phyloP scores from a whole-genome alignment of 2,888 invertebrate species.

The Orthosia incerta region DNA sequence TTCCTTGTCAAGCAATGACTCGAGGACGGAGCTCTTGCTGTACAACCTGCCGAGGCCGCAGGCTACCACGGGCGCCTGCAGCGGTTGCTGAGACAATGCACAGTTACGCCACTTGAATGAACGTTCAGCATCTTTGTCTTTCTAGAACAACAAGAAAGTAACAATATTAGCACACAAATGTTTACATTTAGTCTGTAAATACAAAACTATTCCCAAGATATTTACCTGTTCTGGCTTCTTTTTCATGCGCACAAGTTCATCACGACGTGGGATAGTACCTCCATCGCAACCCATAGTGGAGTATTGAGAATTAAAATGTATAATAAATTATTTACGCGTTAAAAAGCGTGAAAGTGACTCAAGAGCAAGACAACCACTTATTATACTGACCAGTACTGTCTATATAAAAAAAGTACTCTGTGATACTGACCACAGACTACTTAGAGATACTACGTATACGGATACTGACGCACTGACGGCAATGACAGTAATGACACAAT shows the following conservation, averaged over 20 bases:
- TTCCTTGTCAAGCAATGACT: constrained; percentile 96
- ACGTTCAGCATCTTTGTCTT: constrained; percentile 98
- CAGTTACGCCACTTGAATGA: constrained; percentile 99
- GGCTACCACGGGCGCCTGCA: constrained; percentile 97
- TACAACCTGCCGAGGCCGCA: constrained; percentile 98
- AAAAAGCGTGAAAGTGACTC: constrained; percentile 40
- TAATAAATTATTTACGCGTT: constrained; percentile 28
- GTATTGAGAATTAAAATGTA: constrained; percentile 2
- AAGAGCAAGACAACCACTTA: constrained; percentile 94
- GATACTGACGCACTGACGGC: no score
- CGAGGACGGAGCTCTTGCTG: constrained; percentile 98
- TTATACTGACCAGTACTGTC: no score
- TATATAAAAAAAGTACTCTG: no score
- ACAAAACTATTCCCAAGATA: background rate
- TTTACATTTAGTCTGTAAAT: background rate
- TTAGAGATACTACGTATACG: no score
- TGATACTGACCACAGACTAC: no score
- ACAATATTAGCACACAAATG: constrained; percentile 8
- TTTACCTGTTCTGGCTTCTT: constrained; percentile 97
- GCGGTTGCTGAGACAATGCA: constrained; percentile 96
- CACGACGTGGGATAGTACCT: constrained; percentile 98
- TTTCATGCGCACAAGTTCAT: constrained; percentile 97
- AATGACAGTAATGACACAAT: no score
- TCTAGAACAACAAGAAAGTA: constrained; percentile 90
- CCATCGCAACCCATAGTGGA: constrained; percentile 98